A percentile compares a stretch with the other conserved stretches of the same genome.
These are phyloP conservation scores for Daktulosphaira vitifoliae DNA, from an alignment of 1,140 invertebrate genomes.

Conservation along the genomic window DNA sequence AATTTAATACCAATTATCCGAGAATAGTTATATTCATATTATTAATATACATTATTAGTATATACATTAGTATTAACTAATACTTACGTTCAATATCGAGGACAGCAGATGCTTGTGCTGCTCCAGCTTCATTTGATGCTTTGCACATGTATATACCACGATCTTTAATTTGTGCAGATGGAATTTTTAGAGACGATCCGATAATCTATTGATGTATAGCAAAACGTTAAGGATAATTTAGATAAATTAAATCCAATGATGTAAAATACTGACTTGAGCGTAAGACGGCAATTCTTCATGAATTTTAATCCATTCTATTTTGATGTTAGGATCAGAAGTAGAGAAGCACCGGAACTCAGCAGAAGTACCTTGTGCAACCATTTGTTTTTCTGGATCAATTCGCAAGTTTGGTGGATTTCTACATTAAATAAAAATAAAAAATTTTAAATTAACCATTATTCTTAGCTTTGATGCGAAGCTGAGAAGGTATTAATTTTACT, in stretches of 20 bases:
- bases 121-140: slow-evolving; percentile 51
- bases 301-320: slow-evolving; percentile 71
- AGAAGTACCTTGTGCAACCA: slow-evolving; percentile 66
- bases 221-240: too few relatives aligned
- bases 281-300: slow-evolving; percentile 54
- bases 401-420: slow-evolving; percentile 49
- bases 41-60: neutral
- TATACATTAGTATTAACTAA: neutral
- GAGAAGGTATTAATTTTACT: too few relatives aligned
- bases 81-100: slow-evolving; percentile 80
- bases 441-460: too few relatives aligned
- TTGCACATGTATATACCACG: slow-evolving; percentile 71
- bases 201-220: slow-evolving; percentile 45
- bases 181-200: slow-evolving; percentile 61
- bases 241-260: too few relatives aligned
- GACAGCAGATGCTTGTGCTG: slow-evolving; percentile 57
- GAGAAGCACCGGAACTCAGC: slow-evolving; percentile 63
- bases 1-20: too few relatives aligned
- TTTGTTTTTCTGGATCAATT: slow-evolving; percentile 57
- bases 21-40: neutral
- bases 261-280: slow-evolving; percentile 47
- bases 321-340: slow-evolving; percentile 53
- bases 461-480: too few relatives aligned
- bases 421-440: slow-evolving; percentile 8
- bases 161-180: slow-evolving; percentile 60